phyloP scores from a whole-genome alignment of 2,113 vertebrate genomes.

The Limnothrissa miodon region DNA sequence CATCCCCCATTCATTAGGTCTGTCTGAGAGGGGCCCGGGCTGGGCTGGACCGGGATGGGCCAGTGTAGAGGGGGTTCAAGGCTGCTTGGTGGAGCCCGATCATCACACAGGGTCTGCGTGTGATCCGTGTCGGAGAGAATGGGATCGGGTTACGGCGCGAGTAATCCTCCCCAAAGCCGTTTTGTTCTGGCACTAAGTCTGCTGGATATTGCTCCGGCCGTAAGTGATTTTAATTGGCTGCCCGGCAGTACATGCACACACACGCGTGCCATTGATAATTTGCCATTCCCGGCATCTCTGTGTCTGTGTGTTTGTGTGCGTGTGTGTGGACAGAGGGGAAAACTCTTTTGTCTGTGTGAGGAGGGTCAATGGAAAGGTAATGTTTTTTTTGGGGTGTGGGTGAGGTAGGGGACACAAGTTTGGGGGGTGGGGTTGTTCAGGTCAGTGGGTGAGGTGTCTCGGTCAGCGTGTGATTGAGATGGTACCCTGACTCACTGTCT shows the following conservation, averaged over 20 bases:
- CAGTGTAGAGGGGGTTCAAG: slow-evolving; percentile 24
- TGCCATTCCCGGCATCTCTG: slow-evolving; percentile 31
- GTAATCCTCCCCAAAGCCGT: slow-evolving; percentile 72
- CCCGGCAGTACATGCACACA: slow-evolving; percentile 67
- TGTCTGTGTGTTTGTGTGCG: slow-evolving; percentile 41
- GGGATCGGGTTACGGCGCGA: slow-evolving; percentile 68
- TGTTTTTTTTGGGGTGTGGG: slow-evolving; percentile 61
- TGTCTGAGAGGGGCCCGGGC: slow-evolving; percentile 2
- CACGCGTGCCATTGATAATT: slow-evolving; percentile 63
- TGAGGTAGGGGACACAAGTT: not conserved
- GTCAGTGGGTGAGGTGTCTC: slow-evolving; percentile 37
- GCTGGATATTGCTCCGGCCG: slow-evolving; percentile 67
- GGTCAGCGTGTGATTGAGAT: slow-evolving; percentile 64
- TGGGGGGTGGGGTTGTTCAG: slow-evolving; percentile 14
- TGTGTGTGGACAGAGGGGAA: slow-evolving; percentile 28
- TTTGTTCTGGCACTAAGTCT: slow-evolving; percentile 72
- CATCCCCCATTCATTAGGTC: not conserved
- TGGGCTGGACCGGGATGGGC: not conserved
- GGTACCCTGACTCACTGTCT: slow-evolving; percentile 64
- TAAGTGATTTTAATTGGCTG: slow-evolving; percentile 79
- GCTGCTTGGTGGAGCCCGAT: slow-evolving; percentile 27
- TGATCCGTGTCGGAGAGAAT: slow-evolving; percentile 64
- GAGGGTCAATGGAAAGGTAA: slow-evolving; percentile 69
- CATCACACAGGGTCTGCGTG: slow-evolving; percentile 19
- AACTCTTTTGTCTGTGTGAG: slow-evolving; percentile 34